Evolutionary conservation across 2,113 vertebrate genomes (phyloP).

Genomic region (Donacobius atricapilla): DNA sequence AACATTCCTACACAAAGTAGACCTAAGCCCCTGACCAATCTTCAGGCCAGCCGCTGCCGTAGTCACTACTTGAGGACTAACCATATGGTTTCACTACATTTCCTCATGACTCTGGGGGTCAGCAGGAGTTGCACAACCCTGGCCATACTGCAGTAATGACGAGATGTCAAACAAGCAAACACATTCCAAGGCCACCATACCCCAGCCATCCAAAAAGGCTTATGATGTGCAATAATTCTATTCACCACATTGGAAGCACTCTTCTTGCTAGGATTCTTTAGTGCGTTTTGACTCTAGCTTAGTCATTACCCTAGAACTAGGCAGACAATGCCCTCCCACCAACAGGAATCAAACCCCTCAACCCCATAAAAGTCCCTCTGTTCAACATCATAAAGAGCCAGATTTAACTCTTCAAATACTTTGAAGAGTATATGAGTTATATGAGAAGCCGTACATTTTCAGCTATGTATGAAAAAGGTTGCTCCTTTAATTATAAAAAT

Average conservation of each 20-base stretch:
- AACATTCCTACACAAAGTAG: background rate
- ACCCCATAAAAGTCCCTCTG: background rate
- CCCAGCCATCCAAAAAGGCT: background rate
- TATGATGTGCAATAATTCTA: fast-evolving
- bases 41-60: background rate
- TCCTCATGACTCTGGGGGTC: too few relatives aligned
- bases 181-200: background rate
- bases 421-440: background rate
- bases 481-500: background rate
- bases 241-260: background rate
- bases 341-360: background rate
- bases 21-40: background rate
- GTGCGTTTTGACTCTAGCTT: background rate
- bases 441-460: background rate
- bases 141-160: fast-evolving
- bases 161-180: fast-evolving
- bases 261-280: background rate
- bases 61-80: too few relatives aligned
- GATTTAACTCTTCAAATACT: background rate
- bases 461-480: background rate
- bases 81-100: background rate
- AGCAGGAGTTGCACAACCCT: too few relatives aligned
- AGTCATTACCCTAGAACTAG: background rate
- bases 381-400: background rate
- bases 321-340: background rate